phyloP scores from a whole-genome alignment of 2,113 vertebrate genomes.

The Thalassoma bifasciatum region DNA sequence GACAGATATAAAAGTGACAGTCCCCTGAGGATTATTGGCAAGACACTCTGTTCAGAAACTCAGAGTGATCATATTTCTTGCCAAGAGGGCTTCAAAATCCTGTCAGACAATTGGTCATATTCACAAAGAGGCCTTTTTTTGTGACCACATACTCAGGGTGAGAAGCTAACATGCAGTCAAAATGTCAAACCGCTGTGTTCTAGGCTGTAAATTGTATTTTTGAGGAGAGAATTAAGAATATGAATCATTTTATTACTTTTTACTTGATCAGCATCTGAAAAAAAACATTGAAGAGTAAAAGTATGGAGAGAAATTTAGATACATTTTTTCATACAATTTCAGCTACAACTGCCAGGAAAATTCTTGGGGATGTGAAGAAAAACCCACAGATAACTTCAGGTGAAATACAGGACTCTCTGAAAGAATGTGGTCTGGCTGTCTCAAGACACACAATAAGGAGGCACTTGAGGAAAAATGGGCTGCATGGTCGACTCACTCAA shows the following conservation, averaged over 20 bases:
- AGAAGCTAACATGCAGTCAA: background rate
- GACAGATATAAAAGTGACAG: constrained; percentile 43
- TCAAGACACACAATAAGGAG: too few species aligned
- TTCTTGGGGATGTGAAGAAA: too few species aligned
- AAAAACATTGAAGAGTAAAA: background rate
- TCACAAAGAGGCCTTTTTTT: background rate
- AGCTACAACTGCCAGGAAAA: too few species aligned
- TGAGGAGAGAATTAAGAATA: background rate
- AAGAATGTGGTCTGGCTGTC: too few species aligned
- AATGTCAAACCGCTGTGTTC: background rate
- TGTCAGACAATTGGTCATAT: constrained; percentile 17
- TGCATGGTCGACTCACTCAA: too few species aligned
- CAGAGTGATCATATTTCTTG: constrained; percentile 57
- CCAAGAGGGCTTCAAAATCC: constrained; percentile 17
- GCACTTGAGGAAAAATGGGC: too few species aligned
- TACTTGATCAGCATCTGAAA: background rate
- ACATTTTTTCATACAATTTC: too few species aligned
- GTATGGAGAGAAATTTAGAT: too few species aligned
- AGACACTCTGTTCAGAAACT: constrained; percentile 50
- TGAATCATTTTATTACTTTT: background rate
- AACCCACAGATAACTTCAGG: too few species aligned
- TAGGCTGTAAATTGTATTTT: background rate
- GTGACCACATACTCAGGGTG: background rate
- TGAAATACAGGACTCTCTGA: too few species aligned
- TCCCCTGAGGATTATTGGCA: constrained; percentile 48